phyloP scores from a whole-genome alignment of 2,888 invertebrate species.

The Cinara cedri region DNA sequence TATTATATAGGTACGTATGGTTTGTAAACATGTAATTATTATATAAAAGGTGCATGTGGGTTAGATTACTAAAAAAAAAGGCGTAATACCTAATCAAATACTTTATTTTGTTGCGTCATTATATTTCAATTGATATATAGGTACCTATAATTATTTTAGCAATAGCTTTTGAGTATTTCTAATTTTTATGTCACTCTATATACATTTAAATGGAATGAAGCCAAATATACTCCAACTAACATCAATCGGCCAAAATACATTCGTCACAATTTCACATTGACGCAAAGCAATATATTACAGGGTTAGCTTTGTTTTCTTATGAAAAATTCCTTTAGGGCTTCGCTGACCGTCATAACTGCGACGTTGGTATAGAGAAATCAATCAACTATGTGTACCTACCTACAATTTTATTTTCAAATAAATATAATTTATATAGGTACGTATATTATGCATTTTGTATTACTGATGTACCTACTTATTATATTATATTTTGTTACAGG shows the following conservation, averaged over 20 bases:
- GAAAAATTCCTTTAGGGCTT: constrained; percentile 33
- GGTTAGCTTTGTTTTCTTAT: constrained; percentile 26
- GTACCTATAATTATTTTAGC: too few species aligned
- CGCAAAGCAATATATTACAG: not conserved
- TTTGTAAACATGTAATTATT: too few species aligned
- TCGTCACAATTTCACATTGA: not conserved
- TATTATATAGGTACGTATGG: too few species aligned
- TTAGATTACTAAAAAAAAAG: too few species aligned
- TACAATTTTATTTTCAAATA: not conserved
- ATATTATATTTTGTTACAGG: too few species aligned
- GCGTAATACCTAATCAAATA: not conserved
- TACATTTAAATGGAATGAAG: constrained; percentile 24
- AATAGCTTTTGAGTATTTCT: too few species aligned
- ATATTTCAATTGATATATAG: too few species aligned
- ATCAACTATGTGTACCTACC: not conserved
- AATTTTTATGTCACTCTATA: not conserved
- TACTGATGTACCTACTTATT: not conserved
- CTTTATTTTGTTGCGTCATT: not conserved
- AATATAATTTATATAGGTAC: not conserved
- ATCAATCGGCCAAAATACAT: constrained; percentile 17
- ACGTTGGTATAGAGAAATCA: not conserved
- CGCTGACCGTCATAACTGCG: constrained; percentile 11
- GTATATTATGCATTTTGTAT: too few species aligned
- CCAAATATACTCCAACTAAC: constrained; percentile 16
- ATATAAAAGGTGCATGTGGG: too few species aligned